Evolutionary conservation across 1,140 invertebrate genomes (phyloP).

Genomic region (Drosophila parabipectinata): DNA sequence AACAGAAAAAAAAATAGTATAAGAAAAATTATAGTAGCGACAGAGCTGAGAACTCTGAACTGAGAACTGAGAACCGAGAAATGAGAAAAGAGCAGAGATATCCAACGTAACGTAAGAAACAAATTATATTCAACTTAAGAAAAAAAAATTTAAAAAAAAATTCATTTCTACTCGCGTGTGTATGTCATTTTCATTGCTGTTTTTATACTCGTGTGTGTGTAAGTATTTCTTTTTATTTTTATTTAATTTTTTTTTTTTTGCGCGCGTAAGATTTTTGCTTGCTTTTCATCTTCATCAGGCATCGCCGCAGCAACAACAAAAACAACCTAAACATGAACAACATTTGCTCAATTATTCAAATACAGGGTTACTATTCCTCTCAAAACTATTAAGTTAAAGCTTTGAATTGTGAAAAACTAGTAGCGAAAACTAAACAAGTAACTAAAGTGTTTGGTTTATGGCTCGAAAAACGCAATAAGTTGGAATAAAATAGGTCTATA

Average conservation of each 20-base stretch:
- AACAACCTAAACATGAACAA: conserved; percentile 46
- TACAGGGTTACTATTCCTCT: conserved; percentile 51
- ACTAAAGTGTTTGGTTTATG: too few species aligned
- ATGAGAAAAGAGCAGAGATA: conserved; percentile 37
- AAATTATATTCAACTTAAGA: conserved; percentile 79
- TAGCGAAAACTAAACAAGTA: too few species aligned
- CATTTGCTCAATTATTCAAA: conserved; percentile 65
- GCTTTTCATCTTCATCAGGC: conserved; percentile 60
- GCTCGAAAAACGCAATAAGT: too few species aligned
- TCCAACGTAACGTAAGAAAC: conserved; percentile 67
- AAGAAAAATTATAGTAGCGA: conserved; percentile 67
- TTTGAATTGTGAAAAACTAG: neutral
- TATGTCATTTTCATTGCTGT: conserved; percentile 71
- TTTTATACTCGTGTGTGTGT: conserved; percentile 23
- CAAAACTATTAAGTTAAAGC: neutral
- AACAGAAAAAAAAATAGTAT: conserved; percentile 8
- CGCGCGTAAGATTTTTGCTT: conserved; percentile 56
- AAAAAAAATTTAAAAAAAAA: conserved; percentile 10
- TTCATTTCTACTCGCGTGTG: conserved; percentile 28
- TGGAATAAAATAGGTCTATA: too few species aligned
- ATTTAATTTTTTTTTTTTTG: conserved; percentile 25
- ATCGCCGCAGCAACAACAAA: conserved; percentile 30
- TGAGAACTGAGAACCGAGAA: conserved; percentile 18
- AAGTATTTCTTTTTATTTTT: conserved; percentile 20
- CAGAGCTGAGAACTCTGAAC: conserved; percentile 12